A percentile compares a stretch with the other conserved stretches of the same genome.
phyloP scores from a whole-genome alignment of 2,888 invertebrate species.

The Drosophila greeni region DNA sequence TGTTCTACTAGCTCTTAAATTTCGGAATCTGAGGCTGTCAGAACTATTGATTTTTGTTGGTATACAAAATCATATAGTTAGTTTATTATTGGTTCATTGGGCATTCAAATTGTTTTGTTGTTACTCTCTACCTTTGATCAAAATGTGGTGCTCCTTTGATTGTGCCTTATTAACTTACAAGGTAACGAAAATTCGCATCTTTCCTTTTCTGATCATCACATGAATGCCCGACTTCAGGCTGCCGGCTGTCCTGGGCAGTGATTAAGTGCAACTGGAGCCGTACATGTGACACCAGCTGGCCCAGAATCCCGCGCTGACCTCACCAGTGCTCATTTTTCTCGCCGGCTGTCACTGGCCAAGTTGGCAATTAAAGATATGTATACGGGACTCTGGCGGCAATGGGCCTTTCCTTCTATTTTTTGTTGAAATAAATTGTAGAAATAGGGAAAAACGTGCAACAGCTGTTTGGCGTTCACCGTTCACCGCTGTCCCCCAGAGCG shows the following conservation, averaged over 20 bases:
- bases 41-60: too few relatives aligned
- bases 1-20: neutral
- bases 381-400: slow-evolving; percentile 4
- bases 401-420: slow-evolving; percentile 26
- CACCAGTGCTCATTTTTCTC: slow-evolving; percentile 67
- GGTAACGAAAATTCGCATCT: neutral
- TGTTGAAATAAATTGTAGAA: slow-evolving; percentile 62
- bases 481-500: slow-evolving; percentile 12
- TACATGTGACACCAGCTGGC: slow-evolving; percentile 50
- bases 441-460: slow-evolving; percentile 59
- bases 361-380: slow-evolving; percentile 71
- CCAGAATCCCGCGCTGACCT: slow-evolving; percentile 39
- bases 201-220: slow-evolving; percentile 4
- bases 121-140: too few relatives aligned
- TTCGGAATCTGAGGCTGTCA: too few relatives aligned
- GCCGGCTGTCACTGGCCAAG: slow-evolving; percentile 66
- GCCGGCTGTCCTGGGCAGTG: slow-evolving; percentile 64
- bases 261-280: slow-evolving; percentile 62
- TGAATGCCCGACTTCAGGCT: slow-evolving; percentile 12
- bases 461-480: slow-evolving; percentile 56
- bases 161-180: neutral
- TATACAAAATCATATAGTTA: too few relatives aligned
- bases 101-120: too few relatives aligned
- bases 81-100: too few relatives aligned
- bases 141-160: too few relatives aligned